Percentiles rank a stretch among this genome's conserved stretches.
Conservation (phyloP, 2,888 invertebrate genomes). For the Polylopha cassiicola region DNA sequence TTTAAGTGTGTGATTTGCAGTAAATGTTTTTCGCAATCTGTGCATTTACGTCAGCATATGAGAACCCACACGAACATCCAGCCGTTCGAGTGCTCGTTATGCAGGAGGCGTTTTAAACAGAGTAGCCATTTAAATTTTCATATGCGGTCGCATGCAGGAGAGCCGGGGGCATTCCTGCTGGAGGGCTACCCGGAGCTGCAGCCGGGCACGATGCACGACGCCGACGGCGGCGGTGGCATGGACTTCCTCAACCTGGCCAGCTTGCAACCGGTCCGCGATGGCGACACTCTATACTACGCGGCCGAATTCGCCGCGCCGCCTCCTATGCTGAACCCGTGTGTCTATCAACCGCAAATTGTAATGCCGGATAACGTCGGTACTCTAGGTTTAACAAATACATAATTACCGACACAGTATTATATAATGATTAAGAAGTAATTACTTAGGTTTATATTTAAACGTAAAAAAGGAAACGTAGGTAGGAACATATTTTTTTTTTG, state of each 20-base stretch:
- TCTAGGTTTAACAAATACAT: conserved; percentile 14
- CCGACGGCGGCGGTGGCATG: conserved; percentile 30
- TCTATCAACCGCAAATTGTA: conserved; percentile 28
- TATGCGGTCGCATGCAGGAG: conserved; percentile 59
- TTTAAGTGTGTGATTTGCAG: conserved; percentile 67
- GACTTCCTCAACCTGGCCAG: conserved; percentile 47
- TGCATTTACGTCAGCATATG: conserved; percentile 71
- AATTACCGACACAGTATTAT: conserved; percentile 2
- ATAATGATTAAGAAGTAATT: conserved; percentile 1
- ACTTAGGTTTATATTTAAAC: too few relatives aligned
- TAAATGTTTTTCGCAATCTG: conserved; percentile 69
- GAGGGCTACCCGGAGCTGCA: conserved; percentile 40
- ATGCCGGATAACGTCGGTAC: conserved; percentile 30
- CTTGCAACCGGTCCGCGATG: conserved; percentile 56
- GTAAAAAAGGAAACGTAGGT: too few relatives aligned
- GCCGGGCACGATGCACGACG: conserved; percentile 23
- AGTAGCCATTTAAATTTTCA: conserved; percentile 71
- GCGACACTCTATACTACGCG: conserved; percentile 61
- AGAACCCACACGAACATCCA: conserved; percentile 71
- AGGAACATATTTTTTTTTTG: too few relatives aligned
- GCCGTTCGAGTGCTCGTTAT: conserved; percentile 63
- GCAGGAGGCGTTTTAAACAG: conserved; percentile 64
- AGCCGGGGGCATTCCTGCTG: conserved; percentile 36
- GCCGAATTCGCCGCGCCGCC: conserved; percentile 44
- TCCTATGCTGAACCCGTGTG: conserved; percentile 27